Conservation (phyloP, 2,797 vertebrate species). For the Setipinna tenuifilis region DNA sequence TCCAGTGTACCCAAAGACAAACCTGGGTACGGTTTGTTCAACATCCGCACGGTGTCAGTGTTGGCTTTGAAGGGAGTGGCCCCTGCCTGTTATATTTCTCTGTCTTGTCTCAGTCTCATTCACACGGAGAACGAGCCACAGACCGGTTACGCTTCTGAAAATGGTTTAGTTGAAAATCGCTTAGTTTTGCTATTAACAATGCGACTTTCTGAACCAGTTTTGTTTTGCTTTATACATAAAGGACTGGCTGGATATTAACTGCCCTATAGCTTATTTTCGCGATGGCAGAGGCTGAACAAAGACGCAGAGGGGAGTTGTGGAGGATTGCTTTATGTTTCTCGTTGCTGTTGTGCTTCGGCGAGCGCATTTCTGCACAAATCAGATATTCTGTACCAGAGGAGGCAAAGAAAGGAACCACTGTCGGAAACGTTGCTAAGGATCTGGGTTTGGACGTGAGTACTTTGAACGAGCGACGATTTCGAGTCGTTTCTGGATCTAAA, state of each 20-base stretch:
- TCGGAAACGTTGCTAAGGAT: constrained; percentile 75
- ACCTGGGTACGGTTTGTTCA: too few relatives aligned
- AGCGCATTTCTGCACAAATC: constrained; percentile 54
- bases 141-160: background rate
- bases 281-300: constrained; percentile 40
- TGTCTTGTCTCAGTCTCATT: background rate
- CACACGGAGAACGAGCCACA: background rate
- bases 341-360: constrained; percentile 33
- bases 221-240: background rate
- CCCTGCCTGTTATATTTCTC: background rate
- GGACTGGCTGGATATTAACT: background rate
- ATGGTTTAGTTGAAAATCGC: background rate
- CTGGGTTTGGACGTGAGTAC: constrained; percentile 71
- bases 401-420: constrained; percentile 59
- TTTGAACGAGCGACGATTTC: constrained; percentile 70
- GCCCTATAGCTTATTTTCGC: background rate
- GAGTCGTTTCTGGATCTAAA: constrained; percentile 68
- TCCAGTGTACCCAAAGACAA: too few relatives aligned
- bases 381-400: constrained; percentile 70
- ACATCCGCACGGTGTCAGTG: background rate
- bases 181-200: background rate
- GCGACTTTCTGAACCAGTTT: background rate
- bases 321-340: constrained; percentile 5
- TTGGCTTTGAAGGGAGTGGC: background rate
- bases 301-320: constrained; percentile 19